phyloP scores from a whole-genome alignment of 1,140 invertebrate genomes.

The Lasioglossum baleicum region DNA sequence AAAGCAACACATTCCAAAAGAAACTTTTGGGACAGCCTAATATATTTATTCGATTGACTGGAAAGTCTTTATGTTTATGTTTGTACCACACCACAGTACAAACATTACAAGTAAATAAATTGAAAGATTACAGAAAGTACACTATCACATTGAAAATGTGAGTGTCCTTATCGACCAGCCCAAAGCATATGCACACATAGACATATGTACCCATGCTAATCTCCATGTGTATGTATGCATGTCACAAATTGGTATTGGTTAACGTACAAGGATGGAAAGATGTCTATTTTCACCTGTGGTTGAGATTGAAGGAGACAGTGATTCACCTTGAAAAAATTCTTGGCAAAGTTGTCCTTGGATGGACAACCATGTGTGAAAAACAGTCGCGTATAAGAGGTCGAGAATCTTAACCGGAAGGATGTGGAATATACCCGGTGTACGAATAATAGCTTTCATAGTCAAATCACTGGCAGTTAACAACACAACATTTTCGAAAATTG shows the following conservation, averaged over 20 bases:
- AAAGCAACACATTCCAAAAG: too few relatives aligned
- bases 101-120: too few relatives aligned
- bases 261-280: background rate
- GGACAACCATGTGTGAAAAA: conserved; percentile 44
- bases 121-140: too few relatives aligned
- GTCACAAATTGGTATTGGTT: too few relatives aligned
- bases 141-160: too few relatives aligned
- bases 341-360: conserved; percentile 53
- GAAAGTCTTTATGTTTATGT: too few relatives aligned
- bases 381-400: conserved; percentile 18
- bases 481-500: background rate
- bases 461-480: background rate
- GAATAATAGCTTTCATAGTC: background rate
- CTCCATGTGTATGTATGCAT: too few relatives aligned
- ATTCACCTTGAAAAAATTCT: conserved; percentile 67
- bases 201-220: background rate
- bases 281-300: conserved; percentile 40
- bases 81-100: too few relatives aligned
- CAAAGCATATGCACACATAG: background rate
- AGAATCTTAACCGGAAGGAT: conserved; percentile 47
- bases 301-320: conserved; percentile 48
- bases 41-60: too few relatives aligned
- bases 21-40: too few relatives aligned
- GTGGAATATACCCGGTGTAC: conserved; percentile 15
- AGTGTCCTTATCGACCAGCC: background rate